These are phyloP conservation scores for Propithecus deckenii DNA, from an alignment of 2,797 vertebrate genomes.

Conservation along the genomic window DNA sequence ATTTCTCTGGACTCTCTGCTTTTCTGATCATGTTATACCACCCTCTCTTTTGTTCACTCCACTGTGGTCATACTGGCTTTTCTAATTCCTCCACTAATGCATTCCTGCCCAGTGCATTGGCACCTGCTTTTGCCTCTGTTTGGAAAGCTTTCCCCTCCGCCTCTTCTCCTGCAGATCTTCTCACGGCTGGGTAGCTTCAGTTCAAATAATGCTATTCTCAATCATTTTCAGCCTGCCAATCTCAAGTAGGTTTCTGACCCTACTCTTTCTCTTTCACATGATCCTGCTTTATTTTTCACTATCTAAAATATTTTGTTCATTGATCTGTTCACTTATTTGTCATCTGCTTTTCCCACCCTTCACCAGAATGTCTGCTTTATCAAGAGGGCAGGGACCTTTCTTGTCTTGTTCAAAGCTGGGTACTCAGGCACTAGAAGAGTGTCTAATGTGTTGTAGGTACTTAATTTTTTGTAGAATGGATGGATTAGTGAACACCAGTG, in stretches of 20 bases:
- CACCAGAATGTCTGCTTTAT: background rate
- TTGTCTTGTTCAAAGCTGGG: background rate
- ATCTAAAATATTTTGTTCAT: background rate
- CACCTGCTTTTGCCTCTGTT: background rate
- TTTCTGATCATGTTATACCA: background rate
- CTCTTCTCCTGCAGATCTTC: background rate
- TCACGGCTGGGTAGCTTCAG: background rate
- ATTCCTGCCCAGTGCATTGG: background rate
- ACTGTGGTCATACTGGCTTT: background rate
- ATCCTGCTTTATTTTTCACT: background rate
- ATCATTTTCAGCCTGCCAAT: background rate
- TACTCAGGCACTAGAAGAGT: background rate
- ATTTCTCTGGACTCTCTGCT: background rate
- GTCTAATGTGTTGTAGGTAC: background rate
- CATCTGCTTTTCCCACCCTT: background rate
- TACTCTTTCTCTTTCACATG: background rate
- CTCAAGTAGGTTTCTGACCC: background rate
- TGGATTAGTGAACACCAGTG: background rate
- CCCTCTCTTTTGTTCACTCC: background rate
- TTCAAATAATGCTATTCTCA: background rate
- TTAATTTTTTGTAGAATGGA: background rate
- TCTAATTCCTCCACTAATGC: background rate
- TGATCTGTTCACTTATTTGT: background rate
- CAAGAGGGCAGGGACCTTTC: background rate
- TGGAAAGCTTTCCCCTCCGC: background rate